phyloP scores from a whole-genome alignment of 2,797 vertebrate species.

The Spinibarbus caldwelli region DNA sequence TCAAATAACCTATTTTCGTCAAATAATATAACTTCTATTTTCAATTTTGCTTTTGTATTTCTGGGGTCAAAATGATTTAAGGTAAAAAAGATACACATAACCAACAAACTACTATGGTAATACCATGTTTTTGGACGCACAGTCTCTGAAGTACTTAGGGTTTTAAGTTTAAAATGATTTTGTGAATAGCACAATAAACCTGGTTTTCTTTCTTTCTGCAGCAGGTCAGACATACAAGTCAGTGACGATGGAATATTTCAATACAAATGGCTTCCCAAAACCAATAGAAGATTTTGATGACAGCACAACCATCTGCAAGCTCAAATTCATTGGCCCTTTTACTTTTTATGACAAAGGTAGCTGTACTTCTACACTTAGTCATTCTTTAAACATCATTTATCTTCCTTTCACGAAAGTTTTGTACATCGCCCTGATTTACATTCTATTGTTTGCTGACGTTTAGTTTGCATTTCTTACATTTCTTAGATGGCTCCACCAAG shows the following conservation, averaged over 20 bases:
- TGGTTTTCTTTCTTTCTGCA: neutral
- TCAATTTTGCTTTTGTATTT: neutral
- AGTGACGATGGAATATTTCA: conserved; percentile 54
- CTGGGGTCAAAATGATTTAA: neutral
- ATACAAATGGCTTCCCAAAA: conserved; percentile 13
- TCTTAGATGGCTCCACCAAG: conserved; percentile 55
- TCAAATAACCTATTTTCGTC: neutral
- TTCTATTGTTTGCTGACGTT: neutral
- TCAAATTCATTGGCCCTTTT: conserved; percentile 53
- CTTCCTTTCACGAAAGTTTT: neutral
- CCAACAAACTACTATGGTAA: neutral
- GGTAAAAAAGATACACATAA: neutral
- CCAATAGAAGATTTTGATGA: conserved; percentile 41
- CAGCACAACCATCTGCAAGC: conserved; percentile 52
- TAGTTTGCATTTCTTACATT: neutral
- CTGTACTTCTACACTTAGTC: neutral
- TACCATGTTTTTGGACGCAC: neutral
- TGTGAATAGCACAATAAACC: neutral
- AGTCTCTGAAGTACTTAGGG: neutral
- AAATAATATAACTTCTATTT: neutral
- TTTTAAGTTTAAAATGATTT: neutral
- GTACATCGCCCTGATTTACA: neutral
- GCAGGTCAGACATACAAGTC: conserved; percentile 53
- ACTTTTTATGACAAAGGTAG: conserved; percentile 60
- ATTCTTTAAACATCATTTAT: neutral